phyloP scores from a whole-genome alignment of 2,797 vertebrate species.

The Chrosomus eos region DNA sequence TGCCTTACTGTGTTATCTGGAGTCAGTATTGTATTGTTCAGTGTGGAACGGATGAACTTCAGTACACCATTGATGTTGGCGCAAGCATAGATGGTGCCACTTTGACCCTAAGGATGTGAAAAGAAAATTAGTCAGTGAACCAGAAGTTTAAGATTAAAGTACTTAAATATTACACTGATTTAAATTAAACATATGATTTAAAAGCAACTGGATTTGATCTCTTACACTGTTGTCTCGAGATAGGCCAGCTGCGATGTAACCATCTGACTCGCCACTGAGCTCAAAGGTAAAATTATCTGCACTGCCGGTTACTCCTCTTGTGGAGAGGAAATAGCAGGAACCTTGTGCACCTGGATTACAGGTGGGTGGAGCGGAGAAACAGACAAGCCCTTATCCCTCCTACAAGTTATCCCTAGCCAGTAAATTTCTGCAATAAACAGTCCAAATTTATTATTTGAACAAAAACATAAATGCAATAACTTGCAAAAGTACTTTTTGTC shows the following conservation, averaged over 20 bases:
- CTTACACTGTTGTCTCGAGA: background rate
- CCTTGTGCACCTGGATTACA: background rate
- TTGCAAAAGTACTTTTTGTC: background rate
- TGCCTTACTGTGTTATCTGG: background rate
- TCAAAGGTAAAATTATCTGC: background rate
- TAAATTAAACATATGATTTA: background rate
- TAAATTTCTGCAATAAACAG: background rate
- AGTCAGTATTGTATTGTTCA: background rate
- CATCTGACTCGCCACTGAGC: constrained; percentile 16
- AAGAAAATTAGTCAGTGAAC: background rate
- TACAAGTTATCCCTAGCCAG: background rate
- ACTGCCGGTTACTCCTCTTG: background rate
- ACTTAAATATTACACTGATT: background rate
- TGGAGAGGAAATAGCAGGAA: background rate
- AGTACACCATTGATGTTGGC: background rate
- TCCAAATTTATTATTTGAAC: no score
- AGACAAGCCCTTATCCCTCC: background rate
- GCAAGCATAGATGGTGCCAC: background rate
- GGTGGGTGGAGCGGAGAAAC: background rate
- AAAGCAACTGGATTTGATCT: background rate
- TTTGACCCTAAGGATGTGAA: background rate
- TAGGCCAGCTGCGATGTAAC: background rate
- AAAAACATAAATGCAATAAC: background rate
- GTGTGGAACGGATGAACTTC: background rate
- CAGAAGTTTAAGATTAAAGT: background rate